Conservation (phyloP, 2,797 vertebrate species). For the Coracias cyanogaster region DNA sequence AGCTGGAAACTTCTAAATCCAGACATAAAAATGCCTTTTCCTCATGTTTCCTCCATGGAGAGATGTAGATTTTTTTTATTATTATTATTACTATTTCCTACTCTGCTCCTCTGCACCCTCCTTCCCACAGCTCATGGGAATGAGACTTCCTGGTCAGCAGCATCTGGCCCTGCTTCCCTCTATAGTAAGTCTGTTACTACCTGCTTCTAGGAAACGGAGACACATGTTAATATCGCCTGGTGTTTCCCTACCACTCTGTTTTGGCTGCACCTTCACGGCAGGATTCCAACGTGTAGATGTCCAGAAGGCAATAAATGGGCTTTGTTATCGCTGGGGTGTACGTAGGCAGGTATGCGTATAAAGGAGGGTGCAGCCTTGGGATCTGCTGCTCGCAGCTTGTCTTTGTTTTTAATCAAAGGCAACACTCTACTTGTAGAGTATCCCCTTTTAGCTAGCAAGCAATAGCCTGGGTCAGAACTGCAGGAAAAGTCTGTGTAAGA, state of each 20-base stretch:
- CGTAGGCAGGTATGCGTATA: accelerated
- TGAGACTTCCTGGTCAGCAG: not conserved
- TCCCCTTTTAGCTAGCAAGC: not conserved
- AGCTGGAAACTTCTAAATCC: not conserved
- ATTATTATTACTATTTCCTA: not conserved
- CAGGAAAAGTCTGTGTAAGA: not conserved
- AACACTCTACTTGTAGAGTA: not conserved
- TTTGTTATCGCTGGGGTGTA: not conserved
- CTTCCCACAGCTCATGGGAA: accelerated
- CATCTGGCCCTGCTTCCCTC: not conserved
- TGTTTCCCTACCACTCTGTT: not conserved
- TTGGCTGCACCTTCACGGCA: not conserved
- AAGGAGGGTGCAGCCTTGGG: not conserved
- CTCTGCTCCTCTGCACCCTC: not conserved
- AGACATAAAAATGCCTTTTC: not conserved
- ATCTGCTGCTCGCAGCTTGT: not conserved
- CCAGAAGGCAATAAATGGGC: not conserved
- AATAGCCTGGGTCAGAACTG: not conserved
- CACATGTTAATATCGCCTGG: accelerated
- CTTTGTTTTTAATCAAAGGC: not conserved
- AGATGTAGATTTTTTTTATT: not conserved
- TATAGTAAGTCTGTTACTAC: not conserved
- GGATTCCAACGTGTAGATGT: too few relatives aligned
- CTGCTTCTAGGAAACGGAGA: not conserved
- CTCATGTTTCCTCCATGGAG: not conserved